A percentile compares a stretch with the other conserved stretches of the same genome.
These are phyloP conservation scores for Turdus rufiventris DNA, from an alignment of 2,113 vertebrate species.

Conservation along the genomic window DNA sequence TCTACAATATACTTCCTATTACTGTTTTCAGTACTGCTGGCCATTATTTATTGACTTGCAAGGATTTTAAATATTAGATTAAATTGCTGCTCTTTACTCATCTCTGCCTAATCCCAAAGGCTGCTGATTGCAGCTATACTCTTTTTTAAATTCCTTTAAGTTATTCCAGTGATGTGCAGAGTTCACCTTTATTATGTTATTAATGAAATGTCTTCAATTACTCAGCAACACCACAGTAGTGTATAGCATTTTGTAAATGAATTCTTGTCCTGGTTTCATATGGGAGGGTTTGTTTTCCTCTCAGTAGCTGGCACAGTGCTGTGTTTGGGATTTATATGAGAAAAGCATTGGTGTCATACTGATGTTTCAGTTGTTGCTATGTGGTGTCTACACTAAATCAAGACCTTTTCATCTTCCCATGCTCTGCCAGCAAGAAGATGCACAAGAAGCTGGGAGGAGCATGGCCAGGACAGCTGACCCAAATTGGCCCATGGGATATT, in stretches of 20 bases:
- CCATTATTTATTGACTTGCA: background rate
- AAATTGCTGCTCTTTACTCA: background rate
- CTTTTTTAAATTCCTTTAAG: background rate
- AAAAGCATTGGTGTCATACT: background rate
- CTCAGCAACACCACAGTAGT: background rate
- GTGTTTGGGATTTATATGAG: background rate
- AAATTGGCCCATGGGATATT: background rate
- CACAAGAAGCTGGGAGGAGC: background rate
- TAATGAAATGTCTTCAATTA: background rate
- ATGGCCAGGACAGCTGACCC: background rate
- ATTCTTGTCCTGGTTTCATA: background rate
- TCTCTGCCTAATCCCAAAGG: background rate
- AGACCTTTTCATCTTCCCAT: background rate
- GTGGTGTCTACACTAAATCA: background rate
- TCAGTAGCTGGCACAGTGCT: background rate
- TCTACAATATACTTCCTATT: background rate
- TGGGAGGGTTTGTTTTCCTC: background rate
- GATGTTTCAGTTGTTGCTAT: background rate
- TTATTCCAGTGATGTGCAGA: background rate
- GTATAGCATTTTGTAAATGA: background rate
- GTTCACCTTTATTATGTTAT: background rate
- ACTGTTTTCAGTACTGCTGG: background rate
- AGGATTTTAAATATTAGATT: background rate
- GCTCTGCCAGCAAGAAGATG: background rate
- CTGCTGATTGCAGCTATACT: background rate